phyloP scores from a whole-genome alignment of 2,888 invertebrate species.

The Leptinotarsa haldemani region DNA sequence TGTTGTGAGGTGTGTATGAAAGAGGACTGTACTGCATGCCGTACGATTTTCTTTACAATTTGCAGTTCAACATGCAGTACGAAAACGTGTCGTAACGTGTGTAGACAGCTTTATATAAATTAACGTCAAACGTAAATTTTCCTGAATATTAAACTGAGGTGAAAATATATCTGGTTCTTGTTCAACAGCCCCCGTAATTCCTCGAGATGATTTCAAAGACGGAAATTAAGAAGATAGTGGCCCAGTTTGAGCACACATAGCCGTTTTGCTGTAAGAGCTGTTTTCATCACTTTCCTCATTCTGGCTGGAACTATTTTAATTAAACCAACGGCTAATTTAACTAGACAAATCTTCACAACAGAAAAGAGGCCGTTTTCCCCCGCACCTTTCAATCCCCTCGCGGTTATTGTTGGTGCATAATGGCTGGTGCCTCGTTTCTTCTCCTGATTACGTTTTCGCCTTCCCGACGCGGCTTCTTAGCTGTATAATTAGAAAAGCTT shows the following conservation, averaged over 20 bases:
- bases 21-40: no score
- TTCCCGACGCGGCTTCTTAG: constrained; percentile 40
- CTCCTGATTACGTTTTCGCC: constrained; percentile 36
- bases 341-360: constrained; percentile 63
- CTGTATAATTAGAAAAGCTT: constrained; percentile 44
- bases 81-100: no score
- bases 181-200: constrained; percentile 47
- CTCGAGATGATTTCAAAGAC: constrained; percentile 40
- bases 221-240: constrained; percentile 36
- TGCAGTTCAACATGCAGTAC: no score
- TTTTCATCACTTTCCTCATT: constrained; percentile 63
- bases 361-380: constrained; percentile 52
- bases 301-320: constrained; percentile 66
- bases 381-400: constrained; percentile 36
- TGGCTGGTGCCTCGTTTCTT: constrained; percentile 42
- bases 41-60: no score
- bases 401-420: constrained; percentile 56
- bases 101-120: no score
- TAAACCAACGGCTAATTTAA: constrained; percentile 67
- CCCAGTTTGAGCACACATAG: constrained; percentile 53
- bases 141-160: no score
- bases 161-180: neutral
- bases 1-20: no score
- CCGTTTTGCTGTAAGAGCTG: constrained; percentile 56
- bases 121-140: no score